A percentile compares a stretch with the other conserved stretches of the same genome.
Conservation (phyloP, 1,140 invertebrate genomes). For the Papilio glaucus region DNA sequence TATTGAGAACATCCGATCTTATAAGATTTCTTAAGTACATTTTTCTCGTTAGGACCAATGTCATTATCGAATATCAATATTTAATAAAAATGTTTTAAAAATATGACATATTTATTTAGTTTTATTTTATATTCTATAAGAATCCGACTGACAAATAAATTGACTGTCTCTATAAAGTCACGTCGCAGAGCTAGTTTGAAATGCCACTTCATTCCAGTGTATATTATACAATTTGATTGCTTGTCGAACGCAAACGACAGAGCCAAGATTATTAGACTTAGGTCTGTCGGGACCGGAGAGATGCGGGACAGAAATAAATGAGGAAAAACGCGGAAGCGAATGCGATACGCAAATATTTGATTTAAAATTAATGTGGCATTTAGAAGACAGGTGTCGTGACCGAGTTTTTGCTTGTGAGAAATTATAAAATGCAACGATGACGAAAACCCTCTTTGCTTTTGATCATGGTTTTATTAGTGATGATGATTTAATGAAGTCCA, state of each 20-base stretch:
- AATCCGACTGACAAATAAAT: background rate
- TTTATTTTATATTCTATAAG: background rate
- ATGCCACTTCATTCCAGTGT: slow-evolving; percentile 21
- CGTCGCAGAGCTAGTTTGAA: slow-evolving; percentile 3
- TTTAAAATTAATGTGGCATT: slow-evolving; percentile 26
- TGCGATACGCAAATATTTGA: slow-evolving; percentile 30
- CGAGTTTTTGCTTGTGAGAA: background rate
- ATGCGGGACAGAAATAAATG: slow-evolving; percentile 29
- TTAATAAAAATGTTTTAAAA: no score
- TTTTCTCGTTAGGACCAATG: no score
- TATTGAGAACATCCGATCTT: no score
- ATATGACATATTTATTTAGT: background rate
- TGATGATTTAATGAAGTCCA: no score
- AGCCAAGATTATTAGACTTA: background rate
- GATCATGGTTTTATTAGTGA: no score
- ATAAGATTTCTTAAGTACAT: no score
- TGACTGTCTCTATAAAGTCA: slow-evolving; percentile 8
- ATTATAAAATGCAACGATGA: no score
- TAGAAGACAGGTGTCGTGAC: slow-evolving; percentile 20
- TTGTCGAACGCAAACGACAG: slow-evolving; percentile 30
- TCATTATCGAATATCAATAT: no score
- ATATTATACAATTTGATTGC: slow-evolving; percentile 23
- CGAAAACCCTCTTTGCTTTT: no score
- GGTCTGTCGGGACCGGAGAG: background rate
- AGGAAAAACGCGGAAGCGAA: slow-evolving; percentile 32